Percentiles rank a stretch among this genome's conserved stretches.
These are phyloP conservation scores for Psittacula cyanocephala DNA, from an alignment of 2,113 vertebrate species.

Conservation along the genomic window DNA sequence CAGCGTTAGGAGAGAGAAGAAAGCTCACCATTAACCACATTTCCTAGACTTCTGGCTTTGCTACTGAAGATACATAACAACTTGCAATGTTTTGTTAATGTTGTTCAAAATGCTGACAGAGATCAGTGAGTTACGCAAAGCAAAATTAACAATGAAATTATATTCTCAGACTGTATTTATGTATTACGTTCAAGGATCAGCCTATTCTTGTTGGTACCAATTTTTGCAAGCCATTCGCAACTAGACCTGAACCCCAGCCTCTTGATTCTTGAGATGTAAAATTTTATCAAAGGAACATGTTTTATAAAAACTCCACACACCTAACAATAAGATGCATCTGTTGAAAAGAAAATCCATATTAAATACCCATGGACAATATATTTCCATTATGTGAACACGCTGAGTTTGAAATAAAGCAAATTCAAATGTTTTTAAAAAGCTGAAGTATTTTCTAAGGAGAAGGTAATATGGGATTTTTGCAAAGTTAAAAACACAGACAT, in stretches of 20 bases:
- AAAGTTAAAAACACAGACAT: neutral
- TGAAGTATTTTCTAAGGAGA: accelerated
- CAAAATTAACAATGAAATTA: neutral
- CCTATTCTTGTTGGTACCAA: neutral
- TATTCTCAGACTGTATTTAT: neutral
- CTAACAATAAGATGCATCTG: neutral
- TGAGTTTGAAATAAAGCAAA: neutral
- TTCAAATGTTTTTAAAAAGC: neutral
- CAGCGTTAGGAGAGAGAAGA: neutral
- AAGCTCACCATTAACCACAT: neutral
- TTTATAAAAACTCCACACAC: neutral
- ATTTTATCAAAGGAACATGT: neutral
- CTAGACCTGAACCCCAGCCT: neutral
- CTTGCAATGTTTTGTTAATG: neutral
- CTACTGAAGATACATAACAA: neutral
- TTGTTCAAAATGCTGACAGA: neutral
- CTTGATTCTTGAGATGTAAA: neutral
- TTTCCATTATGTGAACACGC: neutral
- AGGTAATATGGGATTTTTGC: neutral
- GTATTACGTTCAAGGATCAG: neutral
- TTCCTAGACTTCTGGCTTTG: slow-evolving; percentile 2
- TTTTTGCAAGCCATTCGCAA: neutral
- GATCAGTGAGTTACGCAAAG: neutral
- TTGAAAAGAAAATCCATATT: neutral
- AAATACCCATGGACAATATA: neutral